Evolutionary conservation across 2,888 invertebrate species (phyloP).

Genomic region (Idaea dimidiata): DNA sequence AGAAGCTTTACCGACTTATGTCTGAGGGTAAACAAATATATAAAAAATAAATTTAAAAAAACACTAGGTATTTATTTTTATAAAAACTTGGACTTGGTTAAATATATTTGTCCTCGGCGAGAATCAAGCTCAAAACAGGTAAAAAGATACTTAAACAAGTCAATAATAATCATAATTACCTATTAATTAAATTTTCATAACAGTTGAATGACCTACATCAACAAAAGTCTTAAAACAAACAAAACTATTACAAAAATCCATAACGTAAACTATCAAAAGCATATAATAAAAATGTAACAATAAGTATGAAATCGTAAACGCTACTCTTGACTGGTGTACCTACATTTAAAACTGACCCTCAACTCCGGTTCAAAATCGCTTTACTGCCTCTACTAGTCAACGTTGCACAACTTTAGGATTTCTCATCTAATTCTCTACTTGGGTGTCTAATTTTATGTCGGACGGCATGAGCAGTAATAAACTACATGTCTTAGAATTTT

Average conservation of each 20-base stretch:
- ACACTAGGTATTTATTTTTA: no score
- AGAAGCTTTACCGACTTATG: no score
- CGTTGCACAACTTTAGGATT: conserved; percentile 61
- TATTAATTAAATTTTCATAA: no score
- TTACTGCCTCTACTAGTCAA: conserved; percentile 37
- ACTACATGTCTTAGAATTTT: conserved; percentile 50
- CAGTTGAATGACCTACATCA: conserved; percentile 21
- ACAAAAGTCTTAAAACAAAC: conserved; percentile 19
- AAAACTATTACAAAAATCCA: conserved; percentile 33
- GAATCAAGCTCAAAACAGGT: no score
- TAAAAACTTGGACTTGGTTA: no score
- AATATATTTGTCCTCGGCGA: no score
- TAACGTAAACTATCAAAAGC: conserved; percentile 35
- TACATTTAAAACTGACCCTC: conserved; percentile 67
- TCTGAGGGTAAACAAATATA: no score
- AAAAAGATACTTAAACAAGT: no score
- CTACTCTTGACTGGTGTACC: conserved; percentile 35
- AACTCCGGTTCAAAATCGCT: conserved; percentile 36
- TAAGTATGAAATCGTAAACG: conserved; percentile 73
- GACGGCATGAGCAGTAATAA: conserved; percentile 65
- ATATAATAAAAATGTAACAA: conserved; percentile 55
- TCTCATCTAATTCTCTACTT: conserved; percentile 71
- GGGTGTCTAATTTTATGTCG: conserved; percentile 76
- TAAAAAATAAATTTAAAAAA: no score
- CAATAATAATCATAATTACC: conserved; percentile 3